Evolutionary conservation across 2,797 vertebrate genomes (phyloP), one percentile per base, ranked within the genome.

Genomic region (Chrysocyon brachyurus): DNA sequence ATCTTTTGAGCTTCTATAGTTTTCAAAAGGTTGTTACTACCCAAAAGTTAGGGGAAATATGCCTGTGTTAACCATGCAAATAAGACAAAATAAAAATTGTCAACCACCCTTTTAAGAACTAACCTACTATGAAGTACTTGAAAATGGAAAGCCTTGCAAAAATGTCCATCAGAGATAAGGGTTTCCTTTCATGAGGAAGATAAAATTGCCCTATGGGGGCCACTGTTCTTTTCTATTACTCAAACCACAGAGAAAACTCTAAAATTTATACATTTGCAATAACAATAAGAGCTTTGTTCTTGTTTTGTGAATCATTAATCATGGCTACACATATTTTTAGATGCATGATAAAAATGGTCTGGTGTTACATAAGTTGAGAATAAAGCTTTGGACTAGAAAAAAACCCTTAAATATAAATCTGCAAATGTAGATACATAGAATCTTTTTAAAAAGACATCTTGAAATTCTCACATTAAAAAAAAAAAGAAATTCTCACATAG

Each of bases 231-330:
- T 87, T 92, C 59, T 54, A 95, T 92, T 52, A 70, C 2, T 64
- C 46, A 95, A 96, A 63, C 26, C 22, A 92, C 17, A 85, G 68
- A 88, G 52, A 93, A 57, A 28, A 12, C 8, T 59, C 36, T 66
- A 68, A 90, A 92, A 95, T 90, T 59, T 75, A 85, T 82, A 15
- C 26, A 81, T 54, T 87, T 90, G 26, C 28, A 66, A 52, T 87
- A 86, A 93, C 5, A 94, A 77, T 93, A 61, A 75, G 33, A 96
- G 85, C 28, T 97, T 81, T 92, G 56, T 31, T 91, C 68, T 83
- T 87, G 7, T 75, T 96, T 95, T 19, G 79, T 79, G 9, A 93
- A 92, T 59, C 33, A 86, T 86, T 86, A 91, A 90, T 84, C 31
- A 92, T 31, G 28, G 24, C 64, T 70, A 87, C 28, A 87, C 16